Percentiles rank a stretch among this genome's conserved stretches.
phyloP scores from a whole-genome alignment of 2,113 vertebrate species.

The Nycticryphes semicollaris region DNA sequence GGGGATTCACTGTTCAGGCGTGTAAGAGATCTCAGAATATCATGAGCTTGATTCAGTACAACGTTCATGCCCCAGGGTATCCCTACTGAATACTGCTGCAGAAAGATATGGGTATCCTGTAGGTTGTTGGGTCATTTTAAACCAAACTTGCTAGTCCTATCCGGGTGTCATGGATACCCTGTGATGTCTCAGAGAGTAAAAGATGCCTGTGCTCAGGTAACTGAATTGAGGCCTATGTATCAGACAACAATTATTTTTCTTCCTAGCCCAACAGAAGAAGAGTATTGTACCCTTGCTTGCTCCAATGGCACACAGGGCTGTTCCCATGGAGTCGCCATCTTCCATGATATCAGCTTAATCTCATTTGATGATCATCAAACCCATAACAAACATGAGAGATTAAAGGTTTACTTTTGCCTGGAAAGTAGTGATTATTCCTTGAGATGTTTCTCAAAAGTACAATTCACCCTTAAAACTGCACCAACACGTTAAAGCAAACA shows the following conservation, averaged over 20 bases:
- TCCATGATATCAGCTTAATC: not conserved
- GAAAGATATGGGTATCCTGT: not conserved
- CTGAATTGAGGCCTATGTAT: not conserved
- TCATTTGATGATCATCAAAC: not conserved
- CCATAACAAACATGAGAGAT: not conserved
- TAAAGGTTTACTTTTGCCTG: not conserved
- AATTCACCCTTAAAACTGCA: not conserved
- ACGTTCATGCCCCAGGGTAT: fast-evolving
- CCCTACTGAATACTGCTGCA: not conserved
- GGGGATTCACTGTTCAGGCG: not conserved
- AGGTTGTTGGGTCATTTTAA: not conserved
- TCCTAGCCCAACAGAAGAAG: not conserved
- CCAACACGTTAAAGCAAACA: not conserved
- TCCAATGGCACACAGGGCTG: not conserved
- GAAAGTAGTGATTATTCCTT: not conserved
- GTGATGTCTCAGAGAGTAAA: not conserved
- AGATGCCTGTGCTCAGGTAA: not conserved
- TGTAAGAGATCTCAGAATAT: not conserved
- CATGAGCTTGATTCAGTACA: not conserved
- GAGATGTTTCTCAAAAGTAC: not conserved
- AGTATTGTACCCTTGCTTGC: not conserved
- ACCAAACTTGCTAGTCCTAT: not conserved
- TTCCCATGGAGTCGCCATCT: not conserved
- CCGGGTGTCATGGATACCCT: not conserved
- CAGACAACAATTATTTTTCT: not conserved